Evolutionary conservation across 1,140 invertebrate species (phyloP), one percentile per base, ranked within the genome.

Genomic region (Littorina saxatilis): DNA sequence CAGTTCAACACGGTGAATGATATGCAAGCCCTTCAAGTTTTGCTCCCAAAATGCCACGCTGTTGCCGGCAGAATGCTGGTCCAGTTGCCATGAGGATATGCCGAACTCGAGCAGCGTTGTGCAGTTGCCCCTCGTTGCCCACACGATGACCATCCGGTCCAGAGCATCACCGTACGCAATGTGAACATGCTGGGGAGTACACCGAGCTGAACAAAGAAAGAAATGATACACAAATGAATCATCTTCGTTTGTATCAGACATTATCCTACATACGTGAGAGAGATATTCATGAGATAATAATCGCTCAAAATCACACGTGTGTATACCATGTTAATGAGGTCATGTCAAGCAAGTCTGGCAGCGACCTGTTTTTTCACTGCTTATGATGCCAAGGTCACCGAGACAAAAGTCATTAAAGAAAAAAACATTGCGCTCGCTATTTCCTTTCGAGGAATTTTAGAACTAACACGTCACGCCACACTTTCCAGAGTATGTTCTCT

Each of bases 41-140:
- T 37, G 40, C 47, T 73, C 66, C 2, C 7, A 29, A 17, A 82
- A 72, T 13, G 35, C 39, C 9, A 15, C 40, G 43, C 81, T 86
- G n/a, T 81, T 75, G 27, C 84, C 85, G 15, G 50, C 15, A 0
- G 47, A 66, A 15, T 32, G 55, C 0, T 39, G 35, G 20, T 32
- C 77, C 1, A 85, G 70, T 20, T 52, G 27, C 75, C 81, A 85
- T 27, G 85, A 84, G 23, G 70, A 68, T 13, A 52, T 83, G 3
- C 83, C 85, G 35, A 83, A 88, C 13, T 43, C 70, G 9, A 88
- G 37, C 37, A 27, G 32, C 0, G 82, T 80, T 2, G 61, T 82
- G 50, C 87, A 88, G 32, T 81, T 75, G 29, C 76, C 77, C 17
- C 43, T 29, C 29, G 87, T 87, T 0, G 87, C 81, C 87, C 86